Evolutionary conservation across 1,140 invertebrate genomes (phyloP), one percentile per base, ranked within the genome.

Genomic region (Steinernema feltiae): DNA sequence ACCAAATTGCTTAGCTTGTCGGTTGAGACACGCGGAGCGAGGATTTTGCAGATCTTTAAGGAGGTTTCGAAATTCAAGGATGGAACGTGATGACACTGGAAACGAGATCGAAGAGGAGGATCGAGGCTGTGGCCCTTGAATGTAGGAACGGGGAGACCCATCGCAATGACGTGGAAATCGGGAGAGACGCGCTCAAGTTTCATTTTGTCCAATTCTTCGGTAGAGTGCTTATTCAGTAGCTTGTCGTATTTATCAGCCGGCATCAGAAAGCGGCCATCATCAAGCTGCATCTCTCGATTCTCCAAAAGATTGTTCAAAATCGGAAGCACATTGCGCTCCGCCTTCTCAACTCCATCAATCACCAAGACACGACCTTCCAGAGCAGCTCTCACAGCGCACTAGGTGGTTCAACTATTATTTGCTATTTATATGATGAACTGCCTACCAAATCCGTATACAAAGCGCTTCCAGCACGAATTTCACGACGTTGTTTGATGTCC

Each of bases 291-390:
- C 88, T 98, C 95, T 71, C 95, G 89, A 88, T 98, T 98, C 89
- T 98, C 96, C n/a, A 98, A 87, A 30, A 98, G 89, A 89, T 98
- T 98, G 88, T 98, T 98, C n/a, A 98, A 87, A 46, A 98, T 92
- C 48, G 96, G 96, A 53, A 98, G 88, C 31, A 98, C 94, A 89
- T 98, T 98, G 73, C 96, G 88, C 87, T 98, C 96, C 0, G 94
- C 94, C 86, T 98, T 97, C 88, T 98, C 95, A 73, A 98, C 93
- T 2, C 95, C 96, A 87, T 98, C 95, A 29, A 98, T 88, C n/a
- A 98, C 89, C 15, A 98, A 89, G 30, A 98, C 90, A 74, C 95
- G 89, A 0, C 95, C 95, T 87, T 94, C 89, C 15, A 91, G 89
- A 0, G 95, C 95, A 21, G 95, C 95, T 82, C 92, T 89, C 0